Conservation (phyloP, 2,888 invertebrate species). For the Cerastis rubricosa region DNA sequence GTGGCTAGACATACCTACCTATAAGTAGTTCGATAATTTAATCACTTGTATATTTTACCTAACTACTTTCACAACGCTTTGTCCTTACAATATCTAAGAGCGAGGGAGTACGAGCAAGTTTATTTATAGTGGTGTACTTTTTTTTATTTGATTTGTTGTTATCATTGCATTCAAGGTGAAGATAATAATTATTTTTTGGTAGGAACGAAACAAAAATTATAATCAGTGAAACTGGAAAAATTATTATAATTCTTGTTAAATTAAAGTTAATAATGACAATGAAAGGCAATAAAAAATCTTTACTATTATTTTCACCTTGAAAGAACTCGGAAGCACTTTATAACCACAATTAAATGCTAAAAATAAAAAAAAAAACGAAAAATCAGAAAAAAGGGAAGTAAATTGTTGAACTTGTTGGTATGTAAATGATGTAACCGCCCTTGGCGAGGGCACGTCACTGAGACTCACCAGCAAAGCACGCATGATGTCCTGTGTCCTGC, state of each 20-base stretch:
- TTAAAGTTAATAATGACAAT: constrained; percentile 6
- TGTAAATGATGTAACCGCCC: constrained; percentile 71
- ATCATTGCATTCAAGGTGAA: constrained; percentile 46
- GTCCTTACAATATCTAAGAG: constrained; percentile 70
- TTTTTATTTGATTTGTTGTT: constrained; percentile 33
- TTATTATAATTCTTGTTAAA: not conserved
- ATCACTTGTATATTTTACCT: constrained; percentile 66
- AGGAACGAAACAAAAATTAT: not conserved
- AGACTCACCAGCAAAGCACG: constrained; percentile 87
- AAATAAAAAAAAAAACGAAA: constrained; percentile 46
- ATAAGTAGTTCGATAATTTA: constrained; percentile 66
- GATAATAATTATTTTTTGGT: not conserved
- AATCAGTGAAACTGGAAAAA: not conserved
- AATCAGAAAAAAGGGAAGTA: constrained; percentile 37
- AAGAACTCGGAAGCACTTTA: constrained; percentile 42
- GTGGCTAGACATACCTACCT: constrained; percentile 35
- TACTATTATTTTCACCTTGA: constrained; percentile 58
- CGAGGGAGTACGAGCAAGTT: constrained; percentile 42
- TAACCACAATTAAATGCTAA: constrained; percentile 8
- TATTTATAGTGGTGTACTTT: constrained; percentile 59
- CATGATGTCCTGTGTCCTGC: constrained; percentile 83
- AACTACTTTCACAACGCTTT: constrained; percentile 73
- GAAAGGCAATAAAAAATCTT: constrained; percentile 7
- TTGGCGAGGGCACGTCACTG: constrained; percentile 71
- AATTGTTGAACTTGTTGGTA: constrained; percentile 58